A percentile compares a stretch with the other conserved stretches of the same genome.
Conservation (phyloP, 53 echinoderm and acorn worm genomes). For the Hippasteria phrygiana region DNA sequence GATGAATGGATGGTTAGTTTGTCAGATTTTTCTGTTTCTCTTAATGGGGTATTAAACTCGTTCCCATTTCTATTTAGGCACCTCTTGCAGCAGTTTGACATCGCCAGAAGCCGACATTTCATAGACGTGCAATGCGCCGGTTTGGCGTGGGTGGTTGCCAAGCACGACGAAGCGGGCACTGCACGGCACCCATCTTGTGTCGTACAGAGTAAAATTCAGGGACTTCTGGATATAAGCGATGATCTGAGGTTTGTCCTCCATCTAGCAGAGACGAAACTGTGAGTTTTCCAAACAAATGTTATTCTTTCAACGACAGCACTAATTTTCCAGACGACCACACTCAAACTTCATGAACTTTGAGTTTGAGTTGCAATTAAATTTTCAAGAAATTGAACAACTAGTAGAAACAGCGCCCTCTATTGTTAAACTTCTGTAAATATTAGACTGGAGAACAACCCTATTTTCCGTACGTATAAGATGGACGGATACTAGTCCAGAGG, state of each 20-base stretch:
- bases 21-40: too few species aligned
- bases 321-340: neutral
- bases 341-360: neutral
- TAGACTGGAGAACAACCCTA: too few species aligned
- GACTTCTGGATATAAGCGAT: conserved; percentile 90
- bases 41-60: too few species aligned
- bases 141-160: conserved; percentile 90
- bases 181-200: conserved; percentile 91
- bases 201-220: conserved; percentile 87
- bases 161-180: conserved; percentile 98
- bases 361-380: too few species aligned
- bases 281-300: neutral
- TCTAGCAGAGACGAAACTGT: neutral
- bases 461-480: too few species aligned
- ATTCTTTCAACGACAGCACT: neutral
- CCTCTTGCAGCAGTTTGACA: conserved; percentile 84
- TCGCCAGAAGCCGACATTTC: conserved; percentile 73
- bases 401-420: conserved; percentile 38
- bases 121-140: conserved; percentile 89
- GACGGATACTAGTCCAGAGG: conserved; percentile 6
- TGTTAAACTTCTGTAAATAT: neutral
- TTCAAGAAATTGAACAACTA: neutral
- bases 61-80: too few species aligned
- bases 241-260: conserved; percentile 93
- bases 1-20: too few species aligned